phyloP scores from a whole-genome alignment of 2,888 invertebrate species.

The Chloroclystis v-ata region DNA sequence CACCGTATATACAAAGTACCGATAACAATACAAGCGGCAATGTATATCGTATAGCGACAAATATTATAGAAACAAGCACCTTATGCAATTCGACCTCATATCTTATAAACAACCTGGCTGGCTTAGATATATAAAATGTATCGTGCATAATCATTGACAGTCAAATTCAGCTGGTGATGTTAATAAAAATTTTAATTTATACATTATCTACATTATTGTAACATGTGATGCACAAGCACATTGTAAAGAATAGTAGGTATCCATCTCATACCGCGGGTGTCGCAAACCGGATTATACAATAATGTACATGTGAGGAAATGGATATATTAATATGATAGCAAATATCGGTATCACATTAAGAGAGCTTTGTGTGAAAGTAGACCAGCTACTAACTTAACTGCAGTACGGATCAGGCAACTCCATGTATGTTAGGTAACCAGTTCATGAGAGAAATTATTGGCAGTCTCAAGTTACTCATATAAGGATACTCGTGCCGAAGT shows the following conservation, averaged over 20 bases:
- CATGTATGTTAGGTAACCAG: constrained; percentile 23
- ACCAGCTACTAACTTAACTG: constrained; percentile 5
- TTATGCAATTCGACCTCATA: constrained; percentile 31
- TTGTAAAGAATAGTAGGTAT: no score
- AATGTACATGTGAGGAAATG: no score
- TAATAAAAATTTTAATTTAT: background rate
- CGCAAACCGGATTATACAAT: no score
- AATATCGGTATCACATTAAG: no score
- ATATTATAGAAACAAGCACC: constrained; percentile 22
- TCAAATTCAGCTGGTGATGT: background rate
- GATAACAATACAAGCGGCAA: constrained; percentile 11
- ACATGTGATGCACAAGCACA: no score
- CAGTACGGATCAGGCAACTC: constrained; percentile 21
- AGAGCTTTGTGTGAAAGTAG: no score
- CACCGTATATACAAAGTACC: background rate
- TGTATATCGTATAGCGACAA: constrained; percentile 5
- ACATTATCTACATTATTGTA: no score
- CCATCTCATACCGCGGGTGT: no score
- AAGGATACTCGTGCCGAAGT: constrained; percentile 23
- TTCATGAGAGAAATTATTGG: constrained; percentile 20
- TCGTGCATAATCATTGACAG: constrained; percentile 6
- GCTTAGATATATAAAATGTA: constrained; percentile 21
- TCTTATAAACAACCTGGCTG: constrained; percentile 31
- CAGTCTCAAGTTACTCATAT: constrained; percentile 15
- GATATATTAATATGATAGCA: no score